Percentiles rank a stretch among this genome's conserved stretches.
phyloP scores from a whole-genome alignment of 1,140 invertebrate species.

The Drosophila guanche region DNA sequence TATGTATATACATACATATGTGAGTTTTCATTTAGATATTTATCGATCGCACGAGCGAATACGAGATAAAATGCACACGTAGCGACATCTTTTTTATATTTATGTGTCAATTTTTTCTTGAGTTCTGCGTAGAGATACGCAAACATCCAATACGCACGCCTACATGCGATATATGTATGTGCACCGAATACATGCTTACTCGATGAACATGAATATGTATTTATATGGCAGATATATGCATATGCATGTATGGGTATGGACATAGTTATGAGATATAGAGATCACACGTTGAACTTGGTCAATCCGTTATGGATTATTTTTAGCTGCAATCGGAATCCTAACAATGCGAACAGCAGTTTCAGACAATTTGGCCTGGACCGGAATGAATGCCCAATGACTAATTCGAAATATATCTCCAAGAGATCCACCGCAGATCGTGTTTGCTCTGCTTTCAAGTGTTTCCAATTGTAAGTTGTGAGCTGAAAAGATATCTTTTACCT shows the following conservation, averaged over 20 bases:
- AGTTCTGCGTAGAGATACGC: conserved; percentile 41
- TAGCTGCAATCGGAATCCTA: conserved; percentile 53
- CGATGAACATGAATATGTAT: conserved; percentile 6
- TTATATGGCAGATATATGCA: conserved; percentile 14
- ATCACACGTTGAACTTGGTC: conserved; percentile 9
- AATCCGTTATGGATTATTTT: conserved; percentile 49
- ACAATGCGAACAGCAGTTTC: conserved; percentile 37
- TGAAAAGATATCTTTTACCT: too few species aligned
- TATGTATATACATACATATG: too few species aligned
- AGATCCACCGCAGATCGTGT: too few species aligned
- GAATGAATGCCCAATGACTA: conserved; percentile 19
- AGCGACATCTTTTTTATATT: conserved; percentile 57
- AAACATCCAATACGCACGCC: neutral
- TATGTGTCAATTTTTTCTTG: conserved; percentile 63
- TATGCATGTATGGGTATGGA: neutral
- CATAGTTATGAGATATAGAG: too few species aligned
- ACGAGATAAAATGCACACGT: conserved; percentile 53
- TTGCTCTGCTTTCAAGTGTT: too few species aligned
- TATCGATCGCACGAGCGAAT: conserved; percentile 60
- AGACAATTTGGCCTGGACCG: conserved; percentile 27
- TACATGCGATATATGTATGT: neutral
- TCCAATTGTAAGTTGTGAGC: too few species aligned
- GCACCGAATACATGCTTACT: neutral
- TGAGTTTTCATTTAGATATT: conserved; percentile 26
- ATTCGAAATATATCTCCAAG: conserved; percentile 6